Evolutionary conservation across 2,797 vertebrate species (phyloP).

Genomic region (Lateolabrax maculatus): DNA sequence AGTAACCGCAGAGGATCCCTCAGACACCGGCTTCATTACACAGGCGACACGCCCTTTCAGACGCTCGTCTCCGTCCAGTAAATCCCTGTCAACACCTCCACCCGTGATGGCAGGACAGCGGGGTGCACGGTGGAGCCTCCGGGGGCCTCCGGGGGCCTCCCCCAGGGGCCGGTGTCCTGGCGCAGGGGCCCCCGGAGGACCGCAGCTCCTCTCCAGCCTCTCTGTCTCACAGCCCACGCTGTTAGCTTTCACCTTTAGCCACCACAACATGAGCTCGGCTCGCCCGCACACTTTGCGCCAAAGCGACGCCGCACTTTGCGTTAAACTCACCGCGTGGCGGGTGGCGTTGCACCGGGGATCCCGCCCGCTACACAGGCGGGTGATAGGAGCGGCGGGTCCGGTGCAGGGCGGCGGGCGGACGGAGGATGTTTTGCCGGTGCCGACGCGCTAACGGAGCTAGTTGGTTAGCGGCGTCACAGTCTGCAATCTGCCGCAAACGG

Average conservation of each 20-base stretch:
- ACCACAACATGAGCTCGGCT: too few species aligned
- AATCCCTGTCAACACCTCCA: background rate
- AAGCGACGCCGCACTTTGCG: too few species aligned
- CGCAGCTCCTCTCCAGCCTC: too few species aligned
- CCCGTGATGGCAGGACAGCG: background rate
- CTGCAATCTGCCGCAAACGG: slow-evolving; percentile 28
- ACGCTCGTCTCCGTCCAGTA: background rate
- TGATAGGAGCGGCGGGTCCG: too few species aligned
- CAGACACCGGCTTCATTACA: background rate
- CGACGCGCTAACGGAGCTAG: slow-evolving; percentile 59
- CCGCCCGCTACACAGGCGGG: too few species aligned
- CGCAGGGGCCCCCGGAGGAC: slow-evolving; percentile 23
- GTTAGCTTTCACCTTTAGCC: too few species aligned
- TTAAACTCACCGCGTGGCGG: too few species aligned
- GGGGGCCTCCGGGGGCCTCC: too few species aligned
- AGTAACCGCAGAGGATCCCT: background rate
- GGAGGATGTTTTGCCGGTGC: slow-evolving; percentile 63
- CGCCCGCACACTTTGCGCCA: too few species aligned
- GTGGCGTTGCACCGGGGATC: too few species aligned
- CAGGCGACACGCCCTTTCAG: slow-evolving; percentile 12
- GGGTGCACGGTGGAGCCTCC: background rate
- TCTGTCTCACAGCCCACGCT: too few species aligned
- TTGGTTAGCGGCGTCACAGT: slow-evolving; percentile 56
- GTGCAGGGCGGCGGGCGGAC: slow-evolving; percentile 22
- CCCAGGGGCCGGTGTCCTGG: too few species aligned